Evolutionary conservation across 64 coral and sea anemone genomes (phyloP), one percentile per base, ranked within the genome.

Genomic region (Exaiptasia diaphana): DNA sequence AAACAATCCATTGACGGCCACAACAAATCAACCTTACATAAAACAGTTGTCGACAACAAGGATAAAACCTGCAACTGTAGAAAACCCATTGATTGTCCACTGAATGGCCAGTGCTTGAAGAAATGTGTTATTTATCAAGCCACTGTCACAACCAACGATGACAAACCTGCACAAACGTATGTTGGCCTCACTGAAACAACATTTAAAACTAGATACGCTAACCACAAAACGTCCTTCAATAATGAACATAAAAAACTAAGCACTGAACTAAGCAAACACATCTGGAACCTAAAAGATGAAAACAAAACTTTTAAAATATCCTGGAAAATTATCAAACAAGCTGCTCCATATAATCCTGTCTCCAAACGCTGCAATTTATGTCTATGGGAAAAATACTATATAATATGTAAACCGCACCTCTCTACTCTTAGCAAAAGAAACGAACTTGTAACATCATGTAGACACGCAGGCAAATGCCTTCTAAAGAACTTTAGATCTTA

Each of bases 341-440:
- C 42, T 14, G 8, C 49, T 1, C 3, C 73, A 18, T 77, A 54
- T 45, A 5, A 39, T 34, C 49, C 26, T 30, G 49, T 10, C 1
- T 17, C 9, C 10, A 77, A 77, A 38, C 3, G 73, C 49, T 77
- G 73, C 17, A 77, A 77, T 48, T 77, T 77, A 3, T 77, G 73
- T n/a, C 23, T 1, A 53, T 23, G 20, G 3, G 73, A 53, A 54
- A 77, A 77, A 20, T 55, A 34, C 4, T 49, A 53, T 54, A 77
- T 54, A 5, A 29, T 77, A 13, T 32, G 27, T 2, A 77, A 77
- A 24, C 73, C 73, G 25, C 24, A 77, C 20, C 12, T 77, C n/a
- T 26, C 26, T 1, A 77, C 73, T 28, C 44, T 77, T 54, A 77
- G 53, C 5, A 49, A 23, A n/a, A 10, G 49, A 52, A 68, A 68